Conservation (phyloP, 2,797 vertebrate genomes). For the Gobionotothen gibberifrons region DNA sequence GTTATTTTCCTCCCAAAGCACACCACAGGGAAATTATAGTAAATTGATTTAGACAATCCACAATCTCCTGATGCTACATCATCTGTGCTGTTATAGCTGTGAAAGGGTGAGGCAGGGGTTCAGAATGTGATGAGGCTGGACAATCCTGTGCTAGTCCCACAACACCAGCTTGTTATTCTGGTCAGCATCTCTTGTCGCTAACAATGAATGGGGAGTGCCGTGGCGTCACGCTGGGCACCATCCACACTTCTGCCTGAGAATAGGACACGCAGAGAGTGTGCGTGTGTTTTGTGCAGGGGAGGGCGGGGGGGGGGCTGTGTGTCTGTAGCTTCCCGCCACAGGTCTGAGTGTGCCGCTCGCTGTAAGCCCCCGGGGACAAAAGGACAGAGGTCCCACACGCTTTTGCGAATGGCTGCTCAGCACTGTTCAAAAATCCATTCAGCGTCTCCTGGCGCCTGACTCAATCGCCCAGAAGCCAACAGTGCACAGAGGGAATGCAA, state of each 20-base stretch:
- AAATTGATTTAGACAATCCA: slow-evolving; percentile 11
- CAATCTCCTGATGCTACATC: slow-evolving; percentile 36
- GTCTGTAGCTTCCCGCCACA: slow-evolving; percentile 76
- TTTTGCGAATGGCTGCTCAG: slow-evolving; percentile 82
- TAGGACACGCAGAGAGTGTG: slow-evolving; percentile 68
- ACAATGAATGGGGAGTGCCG: slow-evolving; percentile 82
- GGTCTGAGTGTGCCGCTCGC: slow-evolving; percentile 68
- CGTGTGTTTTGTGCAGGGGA: slow-evolving; percentile 72
- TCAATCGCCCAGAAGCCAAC: slow-evolving; percentile 49
- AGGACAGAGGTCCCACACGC: slow-evolving; percentile 77
- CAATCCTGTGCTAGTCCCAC: slow-evolving; percentile 78
- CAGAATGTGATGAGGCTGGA: slow-evolving; percentile 89
- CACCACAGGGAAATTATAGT: neutral
- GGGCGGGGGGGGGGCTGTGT: slow-evolving; percentile 44
- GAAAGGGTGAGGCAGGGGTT: slow-evolving; percentile 53
- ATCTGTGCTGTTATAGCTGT: slow-evolving; percentile 58
- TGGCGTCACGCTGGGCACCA: slow-evolving; percentile 80
- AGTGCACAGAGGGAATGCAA: slow-evolving; percentile 31
- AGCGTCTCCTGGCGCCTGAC: slow-evolving; percentile 65
- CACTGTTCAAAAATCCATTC: slow-evolving; percentile 77
- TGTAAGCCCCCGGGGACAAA: slow-evolving; percentile 85
- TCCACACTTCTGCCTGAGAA: slow-evolving; percentile 83
- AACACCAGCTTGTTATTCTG: slow-evolving; percentile 76
- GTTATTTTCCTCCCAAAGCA: neutral
- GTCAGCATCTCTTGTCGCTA: slow-evolving; percentile 85